Evolutionary conservation across 2,113 vertebrate species (phyloP), one percentile per base, ranked within the genome.

Genomic region (Tricholaema leucomelas): DNA sequence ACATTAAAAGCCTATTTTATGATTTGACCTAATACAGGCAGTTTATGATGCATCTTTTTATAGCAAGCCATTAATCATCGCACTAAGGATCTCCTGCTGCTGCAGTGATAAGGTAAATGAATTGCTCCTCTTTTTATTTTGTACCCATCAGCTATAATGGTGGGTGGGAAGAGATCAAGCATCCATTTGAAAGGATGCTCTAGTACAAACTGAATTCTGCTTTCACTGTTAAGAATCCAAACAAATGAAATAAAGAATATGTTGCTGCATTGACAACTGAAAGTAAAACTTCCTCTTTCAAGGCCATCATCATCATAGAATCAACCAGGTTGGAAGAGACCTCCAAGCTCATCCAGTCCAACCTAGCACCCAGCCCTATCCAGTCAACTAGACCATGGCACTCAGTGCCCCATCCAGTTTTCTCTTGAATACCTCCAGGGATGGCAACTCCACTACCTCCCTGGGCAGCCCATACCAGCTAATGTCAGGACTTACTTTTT

Each of bases 1-100:
- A 91, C 85, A 75, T 87, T 92, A 91, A 92, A 93, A 88, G 81
- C 91, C 75, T 55, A 20, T 60, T 95, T 96, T 94, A 91, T 92
- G 67, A 35, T 96, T 95, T 95, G 87, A 87, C 92, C 92, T 83
- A 85, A 88, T 95, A 72, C 58, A 75, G 69, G 81, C 56, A 77
- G 67, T 97, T 96, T 96, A 95, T 79, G 90, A 92, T 92, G 80
- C 87, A 90, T 90, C 91, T 86, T 96, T 96, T 95, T 95, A 93
- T 70, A 93, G 75, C 1, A 27, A 73, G 81, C 40, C 81, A 48
- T 94, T 95, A 91, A 95, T 96, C 93, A 94, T 13, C 75, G 73
- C 67, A 50, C 50, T 87, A 85, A 96, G 87, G 71, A 71, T 88
- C 42, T 89, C 71, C 85, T 61, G 48, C 58, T 83, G 72, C 81